phyloP scores from a whole-genome alignment of 35 echinoderm and acorn worm genomes.

The Apostichopus japonicus region DNA sequence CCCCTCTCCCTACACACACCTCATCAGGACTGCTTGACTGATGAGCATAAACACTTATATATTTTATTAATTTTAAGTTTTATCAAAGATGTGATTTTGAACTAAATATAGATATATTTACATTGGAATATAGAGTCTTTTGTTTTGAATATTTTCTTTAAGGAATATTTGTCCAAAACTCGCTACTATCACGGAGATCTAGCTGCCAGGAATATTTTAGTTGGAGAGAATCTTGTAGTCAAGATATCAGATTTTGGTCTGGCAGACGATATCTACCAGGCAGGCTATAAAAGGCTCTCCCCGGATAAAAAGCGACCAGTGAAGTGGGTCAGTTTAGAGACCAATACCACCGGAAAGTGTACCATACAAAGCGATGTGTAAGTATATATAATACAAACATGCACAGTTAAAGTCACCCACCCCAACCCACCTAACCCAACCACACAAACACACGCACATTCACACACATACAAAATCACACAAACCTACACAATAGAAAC shows the following conservation, averaged over 20 bases:
- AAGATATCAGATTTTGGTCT: constrained; percentile 95
- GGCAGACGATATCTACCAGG: constrained; percentile 88
- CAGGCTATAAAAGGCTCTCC: constrained; percentile 77
- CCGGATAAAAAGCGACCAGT: constrained; percentile 76
- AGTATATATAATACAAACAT: constrained; percentile 26
- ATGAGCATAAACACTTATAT: too few species aligned
- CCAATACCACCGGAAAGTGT: constrained; percentile 86
- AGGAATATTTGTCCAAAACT: constrained; percentile 81
- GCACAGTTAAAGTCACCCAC: background rate
- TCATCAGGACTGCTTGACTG: too few species aligned
- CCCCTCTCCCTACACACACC: too few species aligned
- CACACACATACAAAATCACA: too few species aligned
- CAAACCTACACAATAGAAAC: too few species aligned
- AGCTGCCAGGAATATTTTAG: constrained; percentile 89
- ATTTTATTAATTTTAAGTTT: too few species aligned
- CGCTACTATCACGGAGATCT: constrained; percentile 90
- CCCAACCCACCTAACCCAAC: too few species aligned
- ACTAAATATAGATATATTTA: too few species aligned
- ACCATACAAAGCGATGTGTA: constrained; percentile 96
- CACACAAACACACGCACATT: too few species aligned
- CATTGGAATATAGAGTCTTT: background rate
- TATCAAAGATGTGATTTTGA: too few species aligned
- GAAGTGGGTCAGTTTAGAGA: constrained; percentile 95
- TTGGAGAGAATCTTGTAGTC: constrained; percentile 67
- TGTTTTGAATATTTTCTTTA: constrained; percentile 22